phyloP scores from a whole-genome alignment of 2,797 vertebrate species.

The Neosilurus hyrtlii region DNA sequence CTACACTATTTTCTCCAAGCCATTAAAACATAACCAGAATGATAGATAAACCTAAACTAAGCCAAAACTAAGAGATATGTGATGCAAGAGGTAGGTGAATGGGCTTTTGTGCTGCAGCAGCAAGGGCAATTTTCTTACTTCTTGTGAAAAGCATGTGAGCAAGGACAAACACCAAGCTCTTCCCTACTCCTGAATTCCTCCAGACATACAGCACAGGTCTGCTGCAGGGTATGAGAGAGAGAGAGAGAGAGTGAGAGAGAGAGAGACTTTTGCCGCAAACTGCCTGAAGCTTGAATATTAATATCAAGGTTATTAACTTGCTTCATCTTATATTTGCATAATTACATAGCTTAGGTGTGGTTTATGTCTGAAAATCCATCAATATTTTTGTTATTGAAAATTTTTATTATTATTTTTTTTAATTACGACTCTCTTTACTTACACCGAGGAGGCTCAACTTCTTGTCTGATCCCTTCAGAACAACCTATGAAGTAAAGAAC shows the following conservation, averaged over 20 bases:
- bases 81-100: neutral
- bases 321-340: slow-evolving; percentile 24
- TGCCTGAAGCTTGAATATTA: slow-evolving; percentile 4
- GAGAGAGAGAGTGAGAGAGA: neutral
- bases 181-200: slow-evolving; percentile 78
- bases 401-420: neutral
- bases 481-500: slow-evolving; percentile 64
- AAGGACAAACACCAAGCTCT: slow-evolving; percentile 79
- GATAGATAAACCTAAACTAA: neutral
- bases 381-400: neutral
- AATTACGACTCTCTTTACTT: slow-evolving; percentile 52
- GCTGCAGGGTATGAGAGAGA: slow-evolving; percentile 60
- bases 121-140: slow-evolving; percentile 67
- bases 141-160: slow-evolving; percentile 81
- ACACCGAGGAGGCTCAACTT: slow-evolving; percentile 78
- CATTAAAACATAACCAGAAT: neutral
- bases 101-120: neutral
- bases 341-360: neutral
- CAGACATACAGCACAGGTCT: slow-evolving; percentile 80
- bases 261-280: neutral
- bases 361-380: neutral
- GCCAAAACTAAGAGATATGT: neutral
- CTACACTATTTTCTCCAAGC: neutral
- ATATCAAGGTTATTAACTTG: neutral
- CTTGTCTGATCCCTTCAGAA: slow-evolving; percentile 76